These are phyloP conservation scores for Epinephelus awoara DNA, from an alignment of 2,797 vertebrate genomes.

Conservation along the genomic window DNA sequence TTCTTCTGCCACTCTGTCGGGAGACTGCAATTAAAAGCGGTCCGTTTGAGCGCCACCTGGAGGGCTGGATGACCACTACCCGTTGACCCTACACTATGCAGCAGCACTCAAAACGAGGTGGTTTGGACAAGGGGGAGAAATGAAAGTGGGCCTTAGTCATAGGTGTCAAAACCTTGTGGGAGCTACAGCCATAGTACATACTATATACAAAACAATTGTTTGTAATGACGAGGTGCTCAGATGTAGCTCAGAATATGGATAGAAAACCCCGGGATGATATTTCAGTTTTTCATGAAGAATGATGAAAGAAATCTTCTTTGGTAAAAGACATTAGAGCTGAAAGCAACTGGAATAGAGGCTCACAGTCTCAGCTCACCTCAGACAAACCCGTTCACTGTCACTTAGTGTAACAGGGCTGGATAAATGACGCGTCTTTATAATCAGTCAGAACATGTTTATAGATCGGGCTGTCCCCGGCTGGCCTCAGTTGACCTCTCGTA, in stretches of 20 bases:
- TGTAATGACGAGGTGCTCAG: background rate
- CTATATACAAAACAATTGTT: too few relatives aligned
- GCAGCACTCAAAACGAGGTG: too few relatives aligned
- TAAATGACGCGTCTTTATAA: constrained; percentile 4
- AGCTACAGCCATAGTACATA: too few relatives aligned
- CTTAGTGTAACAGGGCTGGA: background rate
- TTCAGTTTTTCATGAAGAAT: constrained; percentile 1
- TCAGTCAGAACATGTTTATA: background rate
- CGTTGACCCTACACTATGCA: too few relatives aligned
- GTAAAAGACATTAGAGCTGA: background rate
- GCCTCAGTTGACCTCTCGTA: background rate
- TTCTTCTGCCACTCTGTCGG: too few relatives aligned
- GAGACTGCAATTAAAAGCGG: too few relatives aligned
- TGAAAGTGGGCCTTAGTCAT: too few relatives aligned
- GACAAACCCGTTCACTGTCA: background rate
- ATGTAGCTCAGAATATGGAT: background rate
- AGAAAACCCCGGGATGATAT: background rate
- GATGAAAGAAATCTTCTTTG: background rate
- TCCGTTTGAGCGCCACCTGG: too few relatives aligned
- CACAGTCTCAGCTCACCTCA: background rate
- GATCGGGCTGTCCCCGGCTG: background rate
- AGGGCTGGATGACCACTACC: too few relatives aligned
- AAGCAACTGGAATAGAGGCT: background rate
- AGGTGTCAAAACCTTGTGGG: too few relatives aligned
- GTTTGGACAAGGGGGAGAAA: too few relatives aligned